Percentiles rank a stretch among this genome's conserved stretches.
Evolutionary conservation across 2,797 vertebrate species (phyloP).

Genomic region (Cynodonichthys magdalenae): DNA sequence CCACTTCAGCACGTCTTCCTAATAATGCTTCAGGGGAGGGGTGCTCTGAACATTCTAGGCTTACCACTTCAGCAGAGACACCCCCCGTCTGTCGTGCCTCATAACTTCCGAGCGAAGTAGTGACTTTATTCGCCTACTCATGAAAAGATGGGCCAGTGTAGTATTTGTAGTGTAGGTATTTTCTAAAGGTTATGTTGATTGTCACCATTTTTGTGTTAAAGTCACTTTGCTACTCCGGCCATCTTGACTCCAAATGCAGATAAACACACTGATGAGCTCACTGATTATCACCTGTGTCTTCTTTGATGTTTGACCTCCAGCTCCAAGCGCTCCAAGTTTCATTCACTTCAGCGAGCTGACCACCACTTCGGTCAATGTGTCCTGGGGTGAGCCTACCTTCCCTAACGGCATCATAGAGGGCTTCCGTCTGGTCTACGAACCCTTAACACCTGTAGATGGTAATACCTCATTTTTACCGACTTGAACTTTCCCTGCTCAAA

Average conservation of each 20-base stretch:
- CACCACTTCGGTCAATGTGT: slow-evolving; percentile 96
- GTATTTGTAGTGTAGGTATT: too few species aligned
- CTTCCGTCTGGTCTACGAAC: slow-evolving; percentile 93
- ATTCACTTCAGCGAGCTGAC: slow-evolving; percentile 97
- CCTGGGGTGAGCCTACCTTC: slow-evolving; percentile 91
- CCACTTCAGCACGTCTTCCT: too few species aligned
- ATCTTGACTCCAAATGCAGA: neutral
- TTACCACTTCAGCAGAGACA: too few species aligned
- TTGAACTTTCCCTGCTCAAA: slow-evolving; percentile 32
- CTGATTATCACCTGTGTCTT: neutral
- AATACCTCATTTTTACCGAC: slow-evolving; percentile 48
- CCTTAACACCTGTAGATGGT: slow-evolving; percentile 93
- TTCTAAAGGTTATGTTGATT: too few species aligned
- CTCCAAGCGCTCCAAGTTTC: slow-evolving; percentile 90
- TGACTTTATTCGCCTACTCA: too few species aligned
- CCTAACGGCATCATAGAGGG: slow-evolving; percentile 94
- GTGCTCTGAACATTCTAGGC: too few species aligned
- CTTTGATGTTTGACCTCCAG: slow-evolving; percentile 70
- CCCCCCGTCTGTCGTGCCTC: too few species aligned
- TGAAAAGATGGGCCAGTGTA: too few species aligned
- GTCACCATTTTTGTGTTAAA: too few species aligned
- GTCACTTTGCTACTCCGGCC: too few species aligned
- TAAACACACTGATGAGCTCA: neutral
- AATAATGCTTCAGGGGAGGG: too few species aligned
- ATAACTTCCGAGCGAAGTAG: too few species aligned